Evolutionary conservation across 1,140 invertebrate species (phyloP).

Genomic region (Drosophila setifemur): DNA sequence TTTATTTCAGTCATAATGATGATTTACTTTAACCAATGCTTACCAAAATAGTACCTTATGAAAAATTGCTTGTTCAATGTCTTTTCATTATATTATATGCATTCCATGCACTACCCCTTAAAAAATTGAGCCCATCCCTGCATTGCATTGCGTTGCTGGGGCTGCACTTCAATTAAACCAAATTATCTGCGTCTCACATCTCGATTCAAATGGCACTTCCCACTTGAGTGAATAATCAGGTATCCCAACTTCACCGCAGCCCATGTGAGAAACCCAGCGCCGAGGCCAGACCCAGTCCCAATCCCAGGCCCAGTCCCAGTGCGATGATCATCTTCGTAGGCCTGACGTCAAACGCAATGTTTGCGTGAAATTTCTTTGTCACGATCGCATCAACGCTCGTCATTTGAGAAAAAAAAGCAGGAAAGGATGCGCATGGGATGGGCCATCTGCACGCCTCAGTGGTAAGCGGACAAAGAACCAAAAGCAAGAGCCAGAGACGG

Average conservation of each 20-base stretch:
- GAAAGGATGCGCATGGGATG: background rate
- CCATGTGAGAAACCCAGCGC: slow-evolving; percentile 27
- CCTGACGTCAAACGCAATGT: slow-evolving; percentile 41
- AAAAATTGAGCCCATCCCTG: background rate
- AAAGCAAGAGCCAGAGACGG: slow-evolving; percentile 8
- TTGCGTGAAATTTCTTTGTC: slow-evolving; percentile 68
- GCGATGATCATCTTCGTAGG: slow-evolving; percentile 31
- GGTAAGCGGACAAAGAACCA: slow-evolving; percentile 40
- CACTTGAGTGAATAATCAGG: slow-evolving; percentile 43
- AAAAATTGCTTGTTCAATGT: no score
- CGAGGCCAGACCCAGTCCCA: slow-evolving; percentile 21
- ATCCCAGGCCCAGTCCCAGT: background rate
- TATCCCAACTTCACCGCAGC: slow-evolving; percentile 15
- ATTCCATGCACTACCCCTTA: no score
- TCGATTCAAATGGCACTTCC: slow-evolving; percentile 45
- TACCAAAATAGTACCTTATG: no score
- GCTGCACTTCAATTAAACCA: slow-evolving; percentile 38
- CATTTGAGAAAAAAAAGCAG: background rate
- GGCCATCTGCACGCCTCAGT: slow-evolving; percentile 45
- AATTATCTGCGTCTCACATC: slow-evolving; percentile 20
- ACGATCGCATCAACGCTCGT: no score
- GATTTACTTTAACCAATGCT: no score
- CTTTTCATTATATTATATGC: no score
- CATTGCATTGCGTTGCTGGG: slow-evolving; percentile 26
- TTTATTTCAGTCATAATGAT: no score